A percentile compares a stretch with the other conserved stretches of the same genome.
phyloP scores from a whole-genome alignment of 2,797 vertebrate species.

The Hybognathus amarus region DNA sequence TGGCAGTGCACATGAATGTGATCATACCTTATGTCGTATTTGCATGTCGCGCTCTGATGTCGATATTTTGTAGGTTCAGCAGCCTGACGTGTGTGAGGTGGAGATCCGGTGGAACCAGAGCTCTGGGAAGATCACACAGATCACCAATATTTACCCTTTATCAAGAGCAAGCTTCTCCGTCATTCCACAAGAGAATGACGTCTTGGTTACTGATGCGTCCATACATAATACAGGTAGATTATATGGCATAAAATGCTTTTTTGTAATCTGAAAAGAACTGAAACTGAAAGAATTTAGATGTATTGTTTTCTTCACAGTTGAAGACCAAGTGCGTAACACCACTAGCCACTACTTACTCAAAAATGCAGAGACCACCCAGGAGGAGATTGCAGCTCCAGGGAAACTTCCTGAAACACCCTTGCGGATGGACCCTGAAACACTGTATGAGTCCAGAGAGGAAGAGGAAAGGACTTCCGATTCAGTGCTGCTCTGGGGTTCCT shows the following conservation, averaged over 20 bases:
- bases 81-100: constrained; percentile 89
- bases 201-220: constrained; percentile 84
- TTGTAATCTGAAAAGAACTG: too few species aligned
- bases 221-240: constrained; percentile 82
- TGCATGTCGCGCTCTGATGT: too few species aligned
- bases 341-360: constrained; percentile 88
- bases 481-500: constrained; percentile 82
- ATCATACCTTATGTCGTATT: neutral
- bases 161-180: constrained; percentile 90
- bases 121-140: constrained; percentile 82
- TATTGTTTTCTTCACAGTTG: constrained; percentile 63
- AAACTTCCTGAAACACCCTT: constrained; percentile 95
- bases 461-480: constrained; percentile 79
- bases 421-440: constrained; percentile 80
- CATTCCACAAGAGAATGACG: constrained; percentile 83
- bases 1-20: neutral
- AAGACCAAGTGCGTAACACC: constrained; percentile 84
- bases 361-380: constrained; percentile 88
- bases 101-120: constrained; percentile 87
- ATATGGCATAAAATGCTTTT: neutral
- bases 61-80: constrained; percentile 85
- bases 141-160: constrained; percentile 84
- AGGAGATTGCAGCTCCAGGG: constrained; percentile 88
- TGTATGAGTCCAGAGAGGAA: constrained; percentile 76
- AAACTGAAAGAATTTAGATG: neutral